These are phyloP conservation scores for Penaeus vannamei DNA, from an alignment of 1,140 invertebrate genomes.

Conservation along the genomic window DNA sequence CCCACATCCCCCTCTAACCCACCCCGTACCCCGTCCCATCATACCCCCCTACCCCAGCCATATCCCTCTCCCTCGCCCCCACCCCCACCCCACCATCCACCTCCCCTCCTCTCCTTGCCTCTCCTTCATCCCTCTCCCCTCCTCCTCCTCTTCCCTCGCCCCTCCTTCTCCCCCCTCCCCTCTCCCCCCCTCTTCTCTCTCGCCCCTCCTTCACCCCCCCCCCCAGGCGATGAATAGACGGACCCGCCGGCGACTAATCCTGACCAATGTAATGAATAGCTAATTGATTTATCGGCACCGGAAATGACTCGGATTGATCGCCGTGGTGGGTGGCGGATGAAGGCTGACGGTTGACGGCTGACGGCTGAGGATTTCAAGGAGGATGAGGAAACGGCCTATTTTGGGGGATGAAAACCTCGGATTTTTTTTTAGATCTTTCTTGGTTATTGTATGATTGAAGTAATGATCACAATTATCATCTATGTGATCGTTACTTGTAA, in stretches of 20 bases:
- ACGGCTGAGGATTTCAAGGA: too few species aligned
- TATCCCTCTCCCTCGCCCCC: background rate
- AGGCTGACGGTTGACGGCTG: background rate
- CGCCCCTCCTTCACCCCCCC: background rate
- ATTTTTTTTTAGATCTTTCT: too few species aligned
- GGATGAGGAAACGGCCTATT: too few species aligned
- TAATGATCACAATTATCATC: too few species aligned
- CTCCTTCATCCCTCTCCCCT: background rate
- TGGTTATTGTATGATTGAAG: too few species aligned
- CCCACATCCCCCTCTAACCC: background rate
- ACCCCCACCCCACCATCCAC: background rate
- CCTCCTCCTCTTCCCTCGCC: background rate
- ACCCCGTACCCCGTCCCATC: background rate
- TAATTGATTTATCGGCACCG: slow-evolving; percentile 52
- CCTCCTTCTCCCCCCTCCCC: background rate
- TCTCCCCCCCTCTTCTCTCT: background rate
- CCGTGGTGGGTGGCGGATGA: slow-evolving; percentile 17
- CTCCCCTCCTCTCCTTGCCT: background rate
- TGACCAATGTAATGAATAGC: slow-evolving; percentile 56
- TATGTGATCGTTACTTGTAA: too few species aligned
- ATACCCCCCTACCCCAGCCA: background rate
- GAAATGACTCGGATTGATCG: slow-evolving; percentile 34
- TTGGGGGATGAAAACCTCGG: too few species aligned
- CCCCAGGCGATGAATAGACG: slow-evolving; percentile 16
- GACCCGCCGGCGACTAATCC: slow-evolving; percentile 49